These are phyloP conservation scores for Pomacea maculata DNA, from an alignment of 1,140 invertebrate genomes.

Conservation along the genomic window DNA sequence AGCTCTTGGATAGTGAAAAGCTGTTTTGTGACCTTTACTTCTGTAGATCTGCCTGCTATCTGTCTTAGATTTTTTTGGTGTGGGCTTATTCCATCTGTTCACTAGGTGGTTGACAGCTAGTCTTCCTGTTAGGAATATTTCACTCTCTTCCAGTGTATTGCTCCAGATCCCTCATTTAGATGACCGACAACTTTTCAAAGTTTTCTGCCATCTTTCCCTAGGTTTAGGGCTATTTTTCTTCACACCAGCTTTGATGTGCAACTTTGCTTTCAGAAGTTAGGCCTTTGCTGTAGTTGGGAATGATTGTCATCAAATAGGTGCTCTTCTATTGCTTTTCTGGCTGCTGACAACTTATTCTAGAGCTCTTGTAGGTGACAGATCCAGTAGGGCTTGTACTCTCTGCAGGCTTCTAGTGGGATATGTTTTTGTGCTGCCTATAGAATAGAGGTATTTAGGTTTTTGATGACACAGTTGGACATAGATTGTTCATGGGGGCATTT, in stretches of 20 bases:
- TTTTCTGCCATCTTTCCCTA: constrained; percentile 8
- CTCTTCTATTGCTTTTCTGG: constrained; percentile 23
- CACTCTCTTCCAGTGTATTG: too few relatives aligned
- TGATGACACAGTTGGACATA: constrained; percentile 4
- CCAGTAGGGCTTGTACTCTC: constrained; percentile 28
- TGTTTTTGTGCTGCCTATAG: constrained; percentile 20
- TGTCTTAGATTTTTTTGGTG: too few relatives aligned
- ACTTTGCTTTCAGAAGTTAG: constrained; percentile 2
- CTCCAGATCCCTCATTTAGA: too few relatives aligned
- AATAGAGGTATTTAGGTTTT: constrained; percentile 20
- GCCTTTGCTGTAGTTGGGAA: constrained; percentile 10
- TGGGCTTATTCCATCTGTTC: too few relatives aligned
- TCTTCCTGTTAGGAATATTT: too few relatives aligned
- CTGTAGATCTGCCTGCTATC: too few relatives aligned
- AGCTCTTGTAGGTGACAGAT: constrained; percentile 19
- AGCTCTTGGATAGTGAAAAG: too few relatives aligned
- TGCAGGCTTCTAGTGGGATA: constrained; percentile 15
- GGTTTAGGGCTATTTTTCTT: constrained; percentile 7
- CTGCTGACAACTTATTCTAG: constrained; percentile 18
- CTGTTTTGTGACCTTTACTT: too few relatives aligned
- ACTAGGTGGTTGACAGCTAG: too few relatives aligned
- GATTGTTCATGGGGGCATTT: not conserved
- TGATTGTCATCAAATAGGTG: constrained; percentile 22
- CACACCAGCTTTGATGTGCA: constrained; percentile 8
- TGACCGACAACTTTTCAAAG: not conserved